Conservation (phyloP, 2,797 vertebrate species). For the Paedocypris micromegethes region DNA sequence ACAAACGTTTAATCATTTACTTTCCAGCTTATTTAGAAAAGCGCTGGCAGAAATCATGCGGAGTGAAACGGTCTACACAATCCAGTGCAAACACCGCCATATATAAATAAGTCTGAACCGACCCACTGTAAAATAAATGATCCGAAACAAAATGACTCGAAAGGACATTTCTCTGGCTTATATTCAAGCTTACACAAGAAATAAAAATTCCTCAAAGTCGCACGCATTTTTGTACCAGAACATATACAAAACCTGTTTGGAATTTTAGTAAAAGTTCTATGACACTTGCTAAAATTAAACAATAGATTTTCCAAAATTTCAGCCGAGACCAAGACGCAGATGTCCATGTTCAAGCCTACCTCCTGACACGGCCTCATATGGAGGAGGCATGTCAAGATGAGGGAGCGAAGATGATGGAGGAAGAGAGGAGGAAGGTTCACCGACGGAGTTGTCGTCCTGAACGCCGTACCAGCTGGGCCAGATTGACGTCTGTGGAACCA, state of each 20-base stretch:
- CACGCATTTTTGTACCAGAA: neutral
- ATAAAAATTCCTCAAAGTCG: neutral
- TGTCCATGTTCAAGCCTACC: constrained; percentile 55
- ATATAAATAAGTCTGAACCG: neutral
- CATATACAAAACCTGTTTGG: too few relatives aligned
- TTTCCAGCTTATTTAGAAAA: constrained; percentile 10
- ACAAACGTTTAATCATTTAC: constrained; percentile 30
- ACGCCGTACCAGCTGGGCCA: constrained; percentile 78
- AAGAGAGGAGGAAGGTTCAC: constrained; percentile 69
- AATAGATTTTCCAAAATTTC: neutral
- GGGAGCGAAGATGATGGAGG: constrained; percentile 74
- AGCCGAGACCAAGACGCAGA: neutral
- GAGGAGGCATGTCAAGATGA: constrained; percentile 77
- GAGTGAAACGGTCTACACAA: neutral
- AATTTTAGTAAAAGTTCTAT: neutral
- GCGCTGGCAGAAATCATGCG: constrained; percentile 1
- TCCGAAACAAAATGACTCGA: too few relatives aligned
- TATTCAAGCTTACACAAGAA: neutral
- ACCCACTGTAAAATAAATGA: neutral
- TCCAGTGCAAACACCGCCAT: neutral
- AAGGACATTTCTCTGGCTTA: neutral
- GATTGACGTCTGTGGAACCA: constrained; percentile 64
- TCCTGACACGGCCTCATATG: constrained; percentile 76
- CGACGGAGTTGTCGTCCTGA: constrained; percentile 73
- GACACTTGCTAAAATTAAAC: neutral